Evolutionary conservation across 2,113 vertebrate species (phyloP).

Genomic region (Hypocryptadius cinnamomeus): DNA sequence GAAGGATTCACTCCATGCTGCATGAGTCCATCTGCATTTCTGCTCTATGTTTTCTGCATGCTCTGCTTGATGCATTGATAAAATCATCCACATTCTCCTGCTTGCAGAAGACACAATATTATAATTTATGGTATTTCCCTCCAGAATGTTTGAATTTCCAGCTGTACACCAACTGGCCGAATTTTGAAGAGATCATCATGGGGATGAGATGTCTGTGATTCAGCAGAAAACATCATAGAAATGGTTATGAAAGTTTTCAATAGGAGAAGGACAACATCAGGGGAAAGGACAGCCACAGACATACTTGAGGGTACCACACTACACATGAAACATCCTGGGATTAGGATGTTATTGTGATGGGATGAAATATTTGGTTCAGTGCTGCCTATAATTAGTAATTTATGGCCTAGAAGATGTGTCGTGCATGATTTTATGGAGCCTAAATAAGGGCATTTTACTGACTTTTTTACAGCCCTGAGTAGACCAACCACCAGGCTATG

Average conservation of each 20-base stretch:
- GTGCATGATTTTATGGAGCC: conserved; percentile 5
- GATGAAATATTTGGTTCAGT: conserved; percentile 41
- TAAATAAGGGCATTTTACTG: conserved; percentile 43
- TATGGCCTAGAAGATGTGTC: conserved; percentile 45
- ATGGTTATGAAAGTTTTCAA: neutral
- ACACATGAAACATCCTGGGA: conserved; percentile 20
- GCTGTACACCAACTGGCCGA: neutral
- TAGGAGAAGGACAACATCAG: neutral
- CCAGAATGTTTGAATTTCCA: neutral
- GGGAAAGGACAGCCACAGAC: neutral
- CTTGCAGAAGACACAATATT: neutral
- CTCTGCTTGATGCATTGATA: neutral
- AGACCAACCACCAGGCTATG: conserved; percentile 41
- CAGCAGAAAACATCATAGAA: neutral
- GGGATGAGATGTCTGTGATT: neutral
- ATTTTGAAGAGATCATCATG: neutral
- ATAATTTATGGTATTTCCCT: neutral
- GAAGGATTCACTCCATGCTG: neutral
- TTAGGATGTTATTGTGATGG: neutral
- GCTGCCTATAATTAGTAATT: conserved; percentile 46
- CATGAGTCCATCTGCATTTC: neutral
- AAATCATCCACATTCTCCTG: neutral
- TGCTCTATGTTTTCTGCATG: neutral
- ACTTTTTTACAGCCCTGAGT: conserved; percentile 6
- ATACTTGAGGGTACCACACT: neutral